A percentile compares a stretch with the other conserved stretches of the same genome.
These are phyloP conservation scores for Loxodonta africana DNA, from an alignment of 2,113 vertebrate genomes.

Conservation along the genomic window DNA sequence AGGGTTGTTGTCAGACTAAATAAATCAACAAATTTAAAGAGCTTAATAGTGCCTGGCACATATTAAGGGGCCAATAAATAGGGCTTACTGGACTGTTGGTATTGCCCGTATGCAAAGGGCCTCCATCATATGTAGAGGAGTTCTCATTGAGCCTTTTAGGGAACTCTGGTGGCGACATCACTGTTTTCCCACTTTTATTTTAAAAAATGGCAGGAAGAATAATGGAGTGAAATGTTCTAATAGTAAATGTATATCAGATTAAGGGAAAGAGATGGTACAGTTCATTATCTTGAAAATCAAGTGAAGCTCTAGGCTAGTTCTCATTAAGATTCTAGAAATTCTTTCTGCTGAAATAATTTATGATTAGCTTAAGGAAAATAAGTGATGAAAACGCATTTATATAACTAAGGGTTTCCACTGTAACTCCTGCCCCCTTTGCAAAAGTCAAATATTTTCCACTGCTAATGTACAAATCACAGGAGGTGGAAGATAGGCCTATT, in stretches of 20 bases:
- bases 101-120: not conserved
- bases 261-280: constrained; percentile 13
- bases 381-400: constrained; percentile 4
- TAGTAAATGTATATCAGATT: not conserved
- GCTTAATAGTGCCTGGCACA: not conserved
- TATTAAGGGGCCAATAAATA: not conserved
- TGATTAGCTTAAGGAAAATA: constrained; percentile 31
- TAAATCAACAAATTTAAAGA: constrained; percentile 27
- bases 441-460: constrained; percentile 43
- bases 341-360: constrained; percentile 32
- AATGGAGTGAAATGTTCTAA: not conserved
- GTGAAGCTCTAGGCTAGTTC: not conserved
- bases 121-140: not conserved
- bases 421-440: not conserved
- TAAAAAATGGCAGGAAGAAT: not conserved
- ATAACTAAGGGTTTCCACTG: not conserved
- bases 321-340: constrained; percentile 28
- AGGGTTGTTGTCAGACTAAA: constrained; percentile 33
- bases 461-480: not conserved
- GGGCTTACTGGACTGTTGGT: not conserved
- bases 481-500: not conserved
- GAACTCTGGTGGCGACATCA: not conserved
- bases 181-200: constrained; percentile 46
- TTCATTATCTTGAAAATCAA: constrained; percentile 50
- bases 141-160: not conserved